Percentiles rank a stretch among this genome's conserved stretches.
These are phyloP conservation scores for Mormoops blainvillei DNA, from an alignment of 2,113 vertebrate species.

Conservation along the genomic window DNA sequence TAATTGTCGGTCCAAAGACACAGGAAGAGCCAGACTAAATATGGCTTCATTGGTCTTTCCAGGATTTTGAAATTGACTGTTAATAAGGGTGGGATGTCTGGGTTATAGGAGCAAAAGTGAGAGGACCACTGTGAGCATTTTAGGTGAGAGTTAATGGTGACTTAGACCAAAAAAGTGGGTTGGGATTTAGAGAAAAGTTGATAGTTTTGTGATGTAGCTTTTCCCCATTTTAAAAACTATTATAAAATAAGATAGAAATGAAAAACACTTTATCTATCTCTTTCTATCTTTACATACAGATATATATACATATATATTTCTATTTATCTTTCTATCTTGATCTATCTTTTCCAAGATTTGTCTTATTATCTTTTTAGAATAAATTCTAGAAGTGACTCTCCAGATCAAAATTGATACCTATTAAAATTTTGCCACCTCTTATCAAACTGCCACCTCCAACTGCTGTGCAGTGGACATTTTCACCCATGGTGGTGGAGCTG, in stretches of 20 bases:
- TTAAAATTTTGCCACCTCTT: background rate
- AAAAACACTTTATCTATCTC: background rate
- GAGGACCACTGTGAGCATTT: background rate
- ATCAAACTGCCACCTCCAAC: background rate
- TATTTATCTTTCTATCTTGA: background rate
- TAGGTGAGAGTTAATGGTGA: background rate
- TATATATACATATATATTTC: background rate
- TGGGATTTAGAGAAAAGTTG: background rate
- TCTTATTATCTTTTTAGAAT: background rate
- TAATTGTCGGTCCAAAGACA: background rate
- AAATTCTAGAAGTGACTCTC: background rate
- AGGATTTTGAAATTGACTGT: background rate
- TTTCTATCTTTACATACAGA: background rate
- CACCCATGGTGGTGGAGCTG: rapidly evolving
- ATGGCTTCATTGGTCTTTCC: background rate
- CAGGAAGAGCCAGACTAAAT: background rate
- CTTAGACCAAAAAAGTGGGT: background rate
- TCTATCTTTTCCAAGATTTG: background rate
- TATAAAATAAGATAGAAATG: background rate
- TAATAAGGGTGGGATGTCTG: background rate
- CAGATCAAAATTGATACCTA: background rate
- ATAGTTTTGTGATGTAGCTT: background rate
- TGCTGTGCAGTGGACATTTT: background rate
- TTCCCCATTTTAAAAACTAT: background rate
- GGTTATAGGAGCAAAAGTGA: background rate